Evolutionary conservation across 2,888 invertebrate genomes (phyloP), one percentile per base, ranked within the genome.

Genomic region (Ceriagrion tenellum): DNA sequence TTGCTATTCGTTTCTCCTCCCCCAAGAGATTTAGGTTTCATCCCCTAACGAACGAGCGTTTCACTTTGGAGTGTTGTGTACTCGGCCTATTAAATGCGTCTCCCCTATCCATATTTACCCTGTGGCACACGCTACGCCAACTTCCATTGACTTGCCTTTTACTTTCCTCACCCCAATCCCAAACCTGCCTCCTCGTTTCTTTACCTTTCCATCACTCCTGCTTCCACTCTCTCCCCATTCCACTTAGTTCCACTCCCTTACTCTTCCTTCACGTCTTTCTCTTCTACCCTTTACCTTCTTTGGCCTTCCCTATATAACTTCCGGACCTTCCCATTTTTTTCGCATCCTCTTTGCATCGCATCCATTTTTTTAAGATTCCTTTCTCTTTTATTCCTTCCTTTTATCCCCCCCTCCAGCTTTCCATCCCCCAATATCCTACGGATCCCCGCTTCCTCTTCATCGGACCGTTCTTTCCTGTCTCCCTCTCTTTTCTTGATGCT

Each of bases 21-120:
- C n/a, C 69, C n/a, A n/a, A 69, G 69, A n/a, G 69, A 69, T 69
- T 69, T n/a, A 69, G 69, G 69, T 69, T 69, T n/a, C n/a, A 69
- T 81, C 81, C 81, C 23, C 35, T 35, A 35, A 35, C 35, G 35
- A 81, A 81, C n/a, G 81, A 81, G 30, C 16, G 35, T 35, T 81
- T 81, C 81, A 3, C 35, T 30, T 81, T 16, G 13, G 69, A 35
- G 35, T 35, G 81, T 26, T 81, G 35, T 35, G 35, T 16, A 30
- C 35, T 81, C 35, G 16, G 81, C 10, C 30, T 13, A 81, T 81
- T 81, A 35, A 69, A 69, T 69, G 69, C 20, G 3, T 81, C 69
- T 26, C 69, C 26, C 69, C 30, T 81, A 16, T 81, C 26, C 35
- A 35, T 81, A 35, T 81, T 81, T 81, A 35, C 81, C 18, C 18